Conservation (phyloP, 1,140 invertebrate genomes). For the Bemisia tabaci region DNA sequence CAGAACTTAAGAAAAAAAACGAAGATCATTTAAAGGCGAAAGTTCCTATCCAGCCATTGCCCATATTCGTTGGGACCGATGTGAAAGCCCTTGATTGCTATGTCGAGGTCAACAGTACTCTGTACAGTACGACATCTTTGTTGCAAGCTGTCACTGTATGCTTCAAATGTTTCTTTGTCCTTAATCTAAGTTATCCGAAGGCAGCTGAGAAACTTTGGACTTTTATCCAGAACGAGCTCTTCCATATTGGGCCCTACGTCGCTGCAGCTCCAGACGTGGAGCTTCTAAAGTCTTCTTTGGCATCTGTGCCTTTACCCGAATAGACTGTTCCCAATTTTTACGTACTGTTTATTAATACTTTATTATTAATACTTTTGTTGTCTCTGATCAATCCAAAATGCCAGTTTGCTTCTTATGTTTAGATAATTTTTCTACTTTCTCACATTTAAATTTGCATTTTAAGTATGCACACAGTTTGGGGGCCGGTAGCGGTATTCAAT, state of each 20-base stretch:
- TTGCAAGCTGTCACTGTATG: neutral
- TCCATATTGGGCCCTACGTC: too few relatives aligned
- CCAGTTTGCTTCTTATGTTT: too few relatives aligned
- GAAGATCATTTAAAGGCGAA: too few relatives aligned
- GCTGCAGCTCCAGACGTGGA: neutral
- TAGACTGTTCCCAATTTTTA: neutral
- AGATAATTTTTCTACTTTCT: too few relatives aligned
- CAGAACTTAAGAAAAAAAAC: too few relatives aligned
- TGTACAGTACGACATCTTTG: neutral
- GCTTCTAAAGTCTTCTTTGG: neutral
- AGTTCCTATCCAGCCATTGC: too few relatives aligned
- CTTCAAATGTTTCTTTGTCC: constrained; percentile 1
- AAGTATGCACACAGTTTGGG: too few relatives aligned
- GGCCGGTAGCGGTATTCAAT: too few relatives aligned
- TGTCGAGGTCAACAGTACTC: neutral
- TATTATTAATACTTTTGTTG: neutral
- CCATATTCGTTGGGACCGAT: too few relatives aligned
- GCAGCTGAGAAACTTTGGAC: constrained; percentile 4
- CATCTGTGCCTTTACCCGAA: neutral
- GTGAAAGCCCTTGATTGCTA: too few relatives aligned
- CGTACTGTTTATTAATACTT: neutral
- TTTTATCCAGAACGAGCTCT: neutral
- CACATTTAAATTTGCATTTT: too few relatives aligned
- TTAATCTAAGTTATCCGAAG: constrained; percentile 1
- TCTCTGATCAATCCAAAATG: too few relatives aligned